Conservation (phyloP, 2,113 vertebrate species). For the Chrysochloris asiatica region DNA sequence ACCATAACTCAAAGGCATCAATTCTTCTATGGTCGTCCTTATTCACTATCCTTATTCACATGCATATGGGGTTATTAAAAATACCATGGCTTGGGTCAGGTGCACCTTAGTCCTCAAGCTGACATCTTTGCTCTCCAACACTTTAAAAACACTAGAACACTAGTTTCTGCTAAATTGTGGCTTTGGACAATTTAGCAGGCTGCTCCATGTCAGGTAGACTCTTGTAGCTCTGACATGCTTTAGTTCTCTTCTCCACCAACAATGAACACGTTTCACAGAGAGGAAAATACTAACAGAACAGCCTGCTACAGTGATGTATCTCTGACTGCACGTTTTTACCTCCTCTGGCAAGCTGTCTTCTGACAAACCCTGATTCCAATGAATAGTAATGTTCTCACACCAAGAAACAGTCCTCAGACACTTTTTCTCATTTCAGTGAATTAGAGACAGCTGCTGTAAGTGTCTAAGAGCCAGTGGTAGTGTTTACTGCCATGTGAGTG, state of each 20-base stretch:
- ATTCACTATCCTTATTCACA: no score
- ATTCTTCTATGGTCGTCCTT: no score
- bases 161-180: no score
- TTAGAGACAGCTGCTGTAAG: accelerated
- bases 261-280: no score
- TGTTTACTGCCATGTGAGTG: accelerated
- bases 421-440: not conserved
- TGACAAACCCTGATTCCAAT: not conserved
- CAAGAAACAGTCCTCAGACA: no score
- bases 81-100: no score
- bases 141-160: no score
- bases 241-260: accelerated
- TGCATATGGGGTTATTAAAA: no score
- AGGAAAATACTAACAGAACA: not conserved
- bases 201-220: no score
- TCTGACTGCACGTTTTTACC: not conserved
- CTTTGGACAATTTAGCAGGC: not conserved
- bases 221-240: not conserved
- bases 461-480: not conserved
- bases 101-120: no score
- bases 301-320: not conserved
- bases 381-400: not conserved
- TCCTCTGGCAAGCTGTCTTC: not conserved
- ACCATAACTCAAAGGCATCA: no score
- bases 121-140: no score